Percentiles rank a stretch among this genome's conserved stretches.
phyloP scores from a whole-genome alignment of 1,140 invertebrate genomes.

The Venturia canescens region DNA sequence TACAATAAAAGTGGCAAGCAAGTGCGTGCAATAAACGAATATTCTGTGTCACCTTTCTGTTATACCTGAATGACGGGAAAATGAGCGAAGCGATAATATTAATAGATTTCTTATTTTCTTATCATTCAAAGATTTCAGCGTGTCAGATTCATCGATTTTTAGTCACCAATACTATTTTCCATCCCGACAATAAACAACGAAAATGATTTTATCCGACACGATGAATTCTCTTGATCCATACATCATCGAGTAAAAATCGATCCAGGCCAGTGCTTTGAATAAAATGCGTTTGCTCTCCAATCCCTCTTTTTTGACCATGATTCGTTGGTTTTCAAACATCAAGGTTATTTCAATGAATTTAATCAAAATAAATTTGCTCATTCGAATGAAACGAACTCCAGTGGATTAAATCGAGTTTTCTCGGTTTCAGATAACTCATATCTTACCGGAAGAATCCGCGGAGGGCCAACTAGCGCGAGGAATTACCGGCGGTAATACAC shows the following conservation, averaged over 20 bases:
- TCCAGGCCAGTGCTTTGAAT: constrained; percentile 2
- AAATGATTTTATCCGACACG: background rate
- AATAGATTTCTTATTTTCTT: too few species aligned
- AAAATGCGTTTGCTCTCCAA: background rate
- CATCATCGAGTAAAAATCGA: background rate
- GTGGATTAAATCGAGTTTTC: constrained; percentile 34
- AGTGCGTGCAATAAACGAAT: constrained; percentile 71
- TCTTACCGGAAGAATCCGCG: constrained; percentile 77
- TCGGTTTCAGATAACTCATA: constrained; percentile 3
- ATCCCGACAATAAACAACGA: too few species aligned
- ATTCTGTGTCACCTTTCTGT: constrained; percentile 72
- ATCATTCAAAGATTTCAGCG: constrained; percentile 4
- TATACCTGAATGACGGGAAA: constrained; percentile 70
- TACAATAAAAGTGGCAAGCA: constrained; percentile 61
- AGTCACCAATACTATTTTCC: too few species aligned
- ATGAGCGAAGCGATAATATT: constrained; percentile 68
- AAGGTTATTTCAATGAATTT: background rate
- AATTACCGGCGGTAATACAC: constrained; percentile 85
- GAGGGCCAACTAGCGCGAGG: constrained; percentile 87
- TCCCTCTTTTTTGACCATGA: background rate
- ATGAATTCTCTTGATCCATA: background rate
- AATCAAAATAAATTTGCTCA: background rate
- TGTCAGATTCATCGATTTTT: constrained; percentile 5
- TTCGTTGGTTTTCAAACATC: too few species aligned
- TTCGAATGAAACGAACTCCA: background rate